Conservation (phyloP, 2,113 vertebrate species). For the Patagioenas fasciata region DNA sequence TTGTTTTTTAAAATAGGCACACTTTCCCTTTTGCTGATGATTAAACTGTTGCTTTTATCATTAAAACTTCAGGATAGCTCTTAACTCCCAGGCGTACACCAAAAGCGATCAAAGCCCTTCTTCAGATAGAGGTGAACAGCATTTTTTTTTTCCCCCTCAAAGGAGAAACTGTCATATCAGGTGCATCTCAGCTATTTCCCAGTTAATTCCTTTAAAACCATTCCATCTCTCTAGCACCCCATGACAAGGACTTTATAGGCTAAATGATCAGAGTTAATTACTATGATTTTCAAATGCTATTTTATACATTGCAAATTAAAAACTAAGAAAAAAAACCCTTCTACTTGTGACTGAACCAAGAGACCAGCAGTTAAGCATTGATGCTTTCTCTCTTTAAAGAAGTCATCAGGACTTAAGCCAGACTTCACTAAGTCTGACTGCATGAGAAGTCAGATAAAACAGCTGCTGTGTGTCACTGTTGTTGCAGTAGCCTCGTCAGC, state of each 20-base stretch:
- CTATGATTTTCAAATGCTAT: neutral
- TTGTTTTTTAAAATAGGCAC: neutral
- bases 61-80: neutral
- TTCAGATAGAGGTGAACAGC: neutral
- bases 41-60: neutral
- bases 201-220: neutral
- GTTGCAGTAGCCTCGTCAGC: neutral
- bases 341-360: neutral
- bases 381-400: neutral
- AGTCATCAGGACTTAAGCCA: neutral
- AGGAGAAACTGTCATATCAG: neutral
- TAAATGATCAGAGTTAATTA: neutral
- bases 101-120: neutral
- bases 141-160: neutral
- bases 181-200: neutral
- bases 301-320: neutral
- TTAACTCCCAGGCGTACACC: neutral
- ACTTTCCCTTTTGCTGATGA: neutral
- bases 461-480: accelerated
- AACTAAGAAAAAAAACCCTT: neutral
- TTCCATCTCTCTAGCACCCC: neutral
- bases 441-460: neutral
- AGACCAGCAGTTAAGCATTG: neutral
- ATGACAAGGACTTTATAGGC: neutral
- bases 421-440: neutral